phyloP scores from a whole-genome alignment of 2,113 vertebrate species.

The Phyllostomus discolor region DNA sequence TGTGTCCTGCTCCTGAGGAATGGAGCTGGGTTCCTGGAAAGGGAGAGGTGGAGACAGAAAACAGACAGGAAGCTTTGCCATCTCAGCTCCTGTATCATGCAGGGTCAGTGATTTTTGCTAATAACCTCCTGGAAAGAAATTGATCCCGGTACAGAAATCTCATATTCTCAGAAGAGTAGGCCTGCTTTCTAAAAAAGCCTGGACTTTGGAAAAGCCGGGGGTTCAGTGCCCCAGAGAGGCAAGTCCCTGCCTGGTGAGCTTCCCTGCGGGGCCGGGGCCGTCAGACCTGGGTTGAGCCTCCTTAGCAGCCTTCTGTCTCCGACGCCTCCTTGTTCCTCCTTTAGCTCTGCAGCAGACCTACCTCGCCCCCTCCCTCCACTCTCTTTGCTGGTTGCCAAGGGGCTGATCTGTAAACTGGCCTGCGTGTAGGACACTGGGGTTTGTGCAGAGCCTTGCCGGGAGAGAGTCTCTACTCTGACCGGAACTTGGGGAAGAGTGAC shows the following conservation, averaged over 20 bases:
- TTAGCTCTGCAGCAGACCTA: no score
- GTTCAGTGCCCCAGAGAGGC: not conserved
- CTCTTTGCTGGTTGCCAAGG: not conserved
- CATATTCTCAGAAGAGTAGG: not conserved
- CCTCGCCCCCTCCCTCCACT: rapidly evolving
- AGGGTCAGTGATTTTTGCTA: not conserved
- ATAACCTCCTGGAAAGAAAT: not conserved
- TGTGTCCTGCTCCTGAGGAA: not conserved
- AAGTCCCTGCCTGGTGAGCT: not conserved
- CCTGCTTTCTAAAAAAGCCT: not conserved
- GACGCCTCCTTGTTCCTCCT: not conserved
- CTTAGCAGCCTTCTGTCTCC: not conserved
- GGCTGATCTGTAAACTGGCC: not conserved
- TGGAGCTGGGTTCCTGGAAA: not conserved
- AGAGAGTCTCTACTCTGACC: not conserved
- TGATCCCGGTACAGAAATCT: not conserved
- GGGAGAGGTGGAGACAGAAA: not conserved
- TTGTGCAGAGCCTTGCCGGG: not conserved
- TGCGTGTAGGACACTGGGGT: not conserved
- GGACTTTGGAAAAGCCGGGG: not conserved
- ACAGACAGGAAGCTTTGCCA: not conserved
- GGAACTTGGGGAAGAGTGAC: not conserved
- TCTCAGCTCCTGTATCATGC: not conserved
- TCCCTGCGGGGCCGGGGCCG: not conserved
- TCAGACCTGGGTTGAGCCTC: not conserved